Evolutionary conservation across 2,797 vertebrate genomes (phyloP).

Genomic region (Centropyge bicolor): DNA sequence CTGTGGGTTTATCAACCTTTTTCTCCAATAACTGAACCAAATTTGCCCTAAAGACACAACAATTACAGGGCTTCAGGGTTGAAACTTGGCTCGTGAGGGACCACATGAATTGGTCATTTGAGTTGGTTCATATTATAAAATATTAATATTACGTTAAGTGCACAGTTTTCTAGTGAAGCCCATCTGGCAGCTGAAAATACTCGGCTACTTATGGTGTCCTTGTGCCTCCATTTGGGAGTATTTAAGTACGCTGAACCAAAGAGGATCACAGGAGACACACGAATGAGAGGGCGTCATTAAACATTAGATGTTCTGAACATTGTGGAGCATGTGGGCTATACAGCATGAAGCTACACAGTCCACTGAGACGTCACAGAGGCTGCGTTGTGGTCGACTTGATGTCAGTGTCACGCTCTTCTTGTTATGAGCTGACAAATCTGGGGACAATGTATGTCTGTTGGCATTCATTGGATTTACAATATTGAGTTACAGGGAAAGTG

Average conservation of each 20-base stretch:
- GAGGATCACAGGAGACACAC: neutral
- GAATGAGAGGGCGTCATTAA: neutral
- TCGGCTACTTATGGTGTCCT: too few species aligned
- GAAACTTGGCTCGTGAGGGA: too few species aligned
- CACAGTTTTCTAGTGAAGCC: too few species aligned
- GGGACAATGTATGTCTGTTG: constrained; percentile 50
- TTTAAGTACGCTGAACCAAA: neutral
- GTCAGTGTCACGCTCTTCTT: constrained; percentile 58
- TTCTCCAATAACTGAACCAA: neutral
- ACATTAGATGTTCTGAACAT: neutral
- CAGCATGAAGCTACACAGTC: constrained; percentile 6
- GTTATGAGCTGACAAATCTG: constrained; percentile 55
- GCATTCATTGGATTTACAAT: constrained; percentile 50
- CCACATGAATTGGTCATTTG: too few species aligned
- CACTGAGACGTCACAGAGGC: constrained; percentile 7
- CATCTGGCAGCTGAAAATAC: too few species aligned
- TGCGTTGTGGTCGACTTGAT: constrained; percentile 22
- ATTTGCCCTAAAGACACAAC: neutral
- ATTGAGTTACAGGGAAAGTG: constrained; percentile 64
- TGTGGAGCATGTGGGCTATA: neutral
- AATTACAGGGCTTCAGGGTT: neutral
- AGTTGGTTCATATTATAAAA: too few species aligned
- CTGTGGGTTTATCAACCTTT: too few species aligned
- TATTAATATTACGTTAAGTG: too few species aligned
- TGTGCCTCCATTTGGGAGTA: neutral